These are phyloP conservation scores for Oryzias dopingdopingensis DNA, from an alignment of 2,797 vertebrate genomes.

Conservation along the genomic window DNA sequence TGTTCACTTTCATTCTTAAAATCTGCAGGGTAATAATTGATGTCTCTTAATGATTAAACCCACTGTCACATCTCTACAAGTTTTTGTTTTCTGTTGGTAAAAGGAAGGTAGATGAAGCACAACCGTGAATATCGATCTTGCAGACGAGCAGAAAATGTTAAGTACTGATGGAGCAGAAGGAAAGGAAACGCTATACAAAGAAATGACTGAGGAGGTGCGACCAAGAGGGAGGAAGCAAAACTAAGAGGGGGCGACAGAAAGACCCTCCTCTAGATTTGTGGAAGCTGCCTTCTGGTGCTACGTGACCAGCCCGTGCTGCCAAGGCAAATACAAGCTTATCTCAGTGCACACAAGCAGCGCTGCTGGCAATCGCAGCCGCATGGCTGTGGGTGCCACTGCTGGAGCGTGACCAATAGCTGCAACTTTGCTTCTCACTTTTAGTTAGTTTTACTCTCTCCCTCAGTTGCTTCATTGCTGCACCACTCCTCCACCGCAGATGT, in stretches of 20 bases:
- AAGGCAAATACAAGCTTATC: constrained; percentile 64
- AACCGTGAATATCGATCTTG: constrained; percentile 11
- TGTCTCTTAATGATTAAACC: neutral
- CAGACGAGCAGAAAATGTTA: constrained; percentile 9
- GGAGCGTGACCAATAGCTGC: constrained; percentile 54
- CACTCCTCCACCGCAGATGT: constrained; percentile 3
- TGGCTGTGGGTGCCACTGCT: constrained; percentile 57
- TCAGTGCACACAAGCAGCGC: constrained; percentile 65
- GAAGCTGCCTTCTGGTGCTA: constrained; percentile 61
- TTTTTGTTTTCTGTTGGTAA: no score
- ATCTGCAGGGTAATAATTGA: no score
- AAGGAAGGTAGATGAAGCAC: neutral
- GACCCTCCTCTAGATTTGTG: constrained; percentile 50
- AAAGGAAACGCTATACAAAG: constrained; percentile 4
- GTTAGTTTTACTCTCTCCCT: constrained; percentile 11
- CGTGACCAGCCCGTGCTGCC: constrained; percentile 53
- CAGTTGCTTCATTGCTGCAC: constrained; percentile 14
- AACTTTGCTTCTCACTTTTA: constrained; percentile 19
- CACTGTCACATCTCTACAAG: no score
- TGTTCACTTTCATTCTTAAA: no score
- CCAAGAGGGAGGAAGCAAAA: constrained; percentile 24
- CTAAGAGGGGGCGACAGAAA: constrained; percentile 21
- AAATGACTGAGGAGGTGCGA: constrained; percentile 12
- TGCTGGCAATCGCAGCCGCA: constrained; percentile 57
- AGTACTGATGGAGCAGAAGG: constrained; percentile 9